phyloP scores from a whole-genome alignment of 2,113 vertebrate species.

The Hemiprocne comata region DNA sequence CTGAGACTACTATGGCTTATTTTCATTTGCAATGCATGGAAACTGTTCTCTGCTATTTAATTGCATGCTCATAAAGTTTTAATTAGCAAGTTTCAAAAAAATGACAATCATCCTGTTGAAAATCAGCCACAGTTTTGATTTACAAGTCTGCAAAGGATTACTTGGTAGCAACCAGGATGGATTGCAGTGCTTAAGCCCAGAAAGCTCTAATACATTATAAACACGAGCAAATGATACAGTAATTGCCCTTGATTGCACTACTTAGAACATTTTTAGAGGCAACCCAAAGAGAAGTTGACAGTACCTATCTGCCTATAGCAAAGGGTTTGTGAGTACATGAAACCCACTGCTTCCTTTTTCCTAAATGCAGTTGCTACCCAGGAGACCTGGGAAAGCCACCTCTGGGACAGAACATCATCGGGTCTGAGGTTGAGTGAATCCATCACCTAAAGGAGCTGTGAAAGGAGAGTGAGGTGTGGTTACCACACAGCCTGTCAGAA shows the following conservation, averaged over 20 bases:
- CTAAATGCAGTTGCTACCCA: background rate
- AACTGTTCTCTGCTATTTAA: conserved; percentile 31
- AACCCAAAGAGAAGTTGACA: background rate
- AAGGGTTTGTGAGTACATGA: background rate
- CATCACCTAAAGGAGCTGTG: background rate
- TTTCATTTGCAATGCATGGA: background rate
- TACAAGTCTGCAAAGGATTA: conserved; percentile 73
- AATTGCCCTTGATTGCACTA: conserved; percentile 55
- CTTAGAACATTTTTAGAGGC: background rate
- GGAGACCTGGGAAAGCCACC: background rate
- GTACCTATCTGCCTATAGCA: background rate
- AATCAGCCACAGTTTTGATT: conserved; percentile 68
- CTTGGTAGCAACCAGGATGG: conserved; percentile 70
- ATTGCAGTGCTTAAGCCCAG: conserved; percentile 51
- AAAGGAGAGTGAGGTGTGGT: accelerated
- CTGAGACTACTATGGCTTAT: background rate
- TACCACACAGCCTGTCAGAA: background rate
- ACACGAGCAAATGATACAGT: conserved; percentile 58
- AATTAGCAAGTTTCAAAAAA: conserved; percentile 68
- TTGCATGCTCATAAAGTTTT: conserved; percentile 64
- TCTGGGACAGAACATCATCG: background rate
- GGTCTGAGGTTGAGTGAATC: accelerated
- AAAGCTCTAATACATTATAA: conserved; percentile 58
- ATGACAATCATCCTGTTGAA: conserved; percentile 43
- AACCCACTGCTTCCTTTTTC: background rate